Base-by-base conservation (phyloP, 2,888 invertebrate genomes). In the Phrixothrix hirtus region DNA sequence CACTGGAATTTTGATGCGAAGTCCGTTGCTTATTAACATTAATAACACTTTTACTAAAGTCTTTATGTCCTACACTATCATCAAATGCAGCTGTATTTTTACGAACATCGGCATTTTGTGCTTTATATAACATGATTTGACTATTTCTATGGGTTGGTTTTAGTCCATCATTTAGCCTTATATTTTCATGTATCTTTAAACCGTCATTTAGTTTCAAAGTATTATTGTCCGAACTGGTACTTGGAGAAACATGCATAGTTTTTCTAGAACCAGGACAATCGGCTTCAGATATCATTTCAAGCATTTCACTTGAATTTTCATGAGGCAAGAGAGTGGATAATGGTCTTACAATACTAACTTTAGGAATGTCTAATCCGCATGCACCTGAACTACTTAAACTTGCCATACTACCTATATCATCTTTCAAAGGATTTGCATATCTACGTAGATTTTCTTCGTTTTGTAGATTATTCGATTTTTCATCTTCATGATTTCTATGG, bases 381-480 rank as follows among this genome's bases (percentile, higher is more conserved):
- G 61, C 63, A 9, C 63, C 71, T 30, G 75, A 74, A 51, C 74
- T 72, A 35, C 74, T 74, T 29, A 77, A 70, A 63, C 79, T 78
- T 30, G 78, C 77, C 52, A 77, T 72, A 53, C 77, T 78, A 48
- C 81, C 78, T 31, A 83, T 76, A 42, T 75, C 63, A 81, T 79
- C 58, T 75, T 80, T 55, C 72, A 78, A 57, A 75, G 75, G 75
- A 61, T 75, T 75, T 12, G 75, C 73, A 55, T 75, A 75, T 38
- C 64, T 57, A 42, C 92, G 82, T 50, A 94, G 79, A 72, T 92
- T 93, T 75, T 94, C 93, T 71, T 92, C 92, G 74, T 92, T 93
- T 76, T 94, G 93, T 50, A 92, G 76, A 75, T 94, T 94, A 75
- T 94, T 94, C 1, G 92, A 89, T 73, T 92, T 92, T 69, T 92